phyloP scores from a whole-genome alignment of 2,797 vertebrate genomes.

The Ctenopoma multispine region DNA sequence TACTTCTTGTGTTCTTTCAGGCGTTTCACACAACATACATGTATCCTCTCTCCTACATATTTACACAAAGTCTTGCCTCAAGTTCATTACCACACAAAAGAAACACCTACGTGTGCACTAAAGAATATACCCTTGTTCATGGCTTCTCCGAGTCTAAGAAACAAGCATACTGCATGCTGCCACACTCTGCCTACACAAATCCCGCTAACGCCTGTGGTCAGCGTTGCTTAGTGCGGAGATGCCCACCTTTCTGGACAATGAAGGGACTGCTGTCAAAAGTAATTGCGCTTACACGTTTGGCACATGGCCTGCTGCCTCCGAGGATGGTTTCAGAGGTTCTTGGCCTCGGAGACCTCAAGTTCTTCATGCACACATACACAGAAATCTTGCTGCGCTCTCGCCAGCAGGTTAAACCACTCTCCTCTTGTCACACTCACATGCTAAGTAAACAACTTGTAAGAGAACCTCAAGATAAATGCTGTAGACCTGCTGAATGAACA shows the following conservation, averaged over 20 bases:
- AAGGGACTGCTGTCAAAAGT: slow-evolving; percentile 58
- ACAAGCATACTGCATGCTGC: slow-evolving; percentile 16
- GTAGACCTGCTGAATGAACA: slow-evolving; percentile 37
- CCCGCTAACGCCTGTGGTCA: slow-evolving; percentile 53
- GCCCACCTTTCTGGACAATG: slow-evolving; percentile 48
- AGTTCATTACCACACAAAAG: slow-evolving; percentile 67
- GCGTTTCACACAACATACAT: neutral
- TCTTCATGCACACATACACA: neutral
- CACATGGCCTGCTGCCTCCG: slow-evolving; percentile 31
- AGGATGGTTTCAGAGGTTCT: slow-evolving; percentile 33
- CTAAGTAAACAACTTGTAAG: slow-evolving; percentile 51
- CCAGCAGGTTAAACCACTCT: slow-evolving; percentile 7
- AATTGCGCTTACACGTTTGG: slow-evolving; percentile 56
- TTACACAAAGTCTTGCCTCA: slow-evolving; percentile 41
- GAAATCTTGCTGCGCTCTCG: slow-evolving; percentile 1
- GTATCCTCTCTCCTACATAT: slow-evolving; percentile 28
- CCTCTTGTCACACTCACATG: slow-evolving; percentile 28
- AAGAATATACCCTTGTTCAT: slow-evolving; percentile 40
- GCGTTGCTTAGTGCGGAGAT: slow-evolving; percentile 23
- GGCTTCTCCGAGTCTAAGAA: slow-evolving; percentile 28
- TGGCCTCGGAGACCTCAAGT: slow-evolving; percentile 31
- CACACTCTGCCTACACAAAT: slow-evolving; percentile 43
- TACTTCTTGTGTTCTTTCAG: slow-evolving; percentile 4
- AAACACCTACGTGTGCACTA: slow-evolving; percentile 60
- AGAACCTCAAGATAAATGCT: slow-evolving; percentile 37